phyloP scores from a whole-genome alignment of 2,113 vertebrate genomes.

The Dromaius novaehollandiae region DNA sequence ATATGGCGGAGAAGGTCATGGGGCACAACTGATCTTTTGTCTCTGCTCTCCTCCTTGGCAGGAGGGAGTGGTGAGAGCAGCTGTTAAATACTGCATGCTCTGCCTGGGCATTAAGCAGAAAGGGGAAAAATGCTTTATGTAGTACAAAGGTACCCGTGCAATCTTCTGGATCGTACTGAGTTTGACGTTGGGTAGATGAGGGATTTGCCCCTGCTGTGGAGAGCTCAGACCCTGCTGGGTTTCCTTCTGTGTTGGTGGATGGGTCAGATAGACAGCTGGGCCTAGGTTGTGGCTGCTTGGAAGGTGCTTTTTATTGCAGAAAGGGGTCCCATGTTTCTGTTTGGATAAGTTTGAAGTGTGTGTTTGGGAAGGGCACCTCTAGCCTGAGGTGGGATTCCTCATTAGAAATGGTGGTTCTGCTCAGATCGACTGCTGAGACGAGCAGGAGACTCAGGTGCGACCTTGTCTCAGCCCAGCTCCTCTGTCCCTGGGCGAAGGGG shows the following conservation, averaged over 20 bases:
- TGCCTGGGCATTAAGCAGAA: background rate
- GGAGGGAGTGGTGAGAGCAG: background rate
- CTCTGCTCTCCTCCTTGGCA: background rate
- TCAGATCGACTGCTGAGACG: too few species aligned
- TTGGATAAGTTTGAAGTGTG: accelerated
- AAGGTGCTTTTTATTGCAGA: background rate
- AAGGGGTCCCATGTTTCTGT: background rate
- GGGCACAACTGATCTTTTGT: background rate
- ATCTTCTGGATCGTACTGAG: background rate
- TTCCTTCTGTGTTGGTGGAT: background rate
- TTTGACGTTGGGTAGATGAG: background rate
- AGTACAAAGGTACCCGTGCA: background rate
- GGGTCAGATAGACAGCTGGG: accelerated
- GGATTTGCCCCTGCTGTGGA: background rate
- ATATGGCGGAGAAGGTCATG: conserved; percentile 36
- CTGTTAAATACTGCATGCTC: background rate
- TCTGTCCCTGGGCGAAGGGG: too few species aligned
- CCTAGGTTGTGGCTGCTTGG: background rate
- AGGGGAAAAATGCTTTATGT: accelerated
- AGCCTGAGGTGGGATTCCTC: background rate
- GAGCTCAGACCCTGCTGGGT: accelerated
- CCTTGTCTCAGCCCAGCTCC: too few species aligned
- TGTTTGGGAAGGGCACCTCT: accelerated
- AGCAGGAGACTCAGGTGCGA: too few species aligned
- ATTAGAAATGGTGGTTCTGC: background rate